Evolutionary conservation across 2,888 invertebrate genomes (phyloP).

Genomic region (Scaptomyza caliginosa): DNA sequence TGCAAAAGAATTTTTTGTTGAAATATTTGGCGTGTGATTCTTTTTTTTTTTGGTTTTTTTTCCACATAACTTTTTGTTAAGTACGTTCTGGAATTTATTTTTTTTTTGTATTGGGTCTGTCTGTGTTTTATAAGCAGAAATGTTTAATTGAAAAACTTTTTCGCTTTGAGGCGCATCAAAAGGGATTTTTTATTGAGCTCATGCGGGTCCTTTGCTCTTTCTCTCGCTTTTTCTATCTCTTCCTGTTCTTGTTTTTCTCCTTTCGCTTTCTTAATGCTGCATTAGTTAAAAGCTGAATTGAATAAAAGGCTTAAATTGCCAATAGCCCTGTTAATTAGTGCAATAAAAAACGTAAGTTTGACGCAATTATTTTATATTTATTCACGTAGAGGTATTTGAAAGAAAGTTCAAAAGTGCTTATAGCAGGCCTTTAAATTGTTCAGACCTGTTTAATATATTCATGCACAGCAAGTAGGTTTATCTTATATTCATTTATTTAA

Average conservation of each 20-base stretch:
- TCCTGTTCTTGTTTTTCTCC: not conserved
- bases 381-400: not conserved
- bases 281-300: slow-evolving; percentile 20
- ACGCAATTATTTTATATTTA: not conserved
- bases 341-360: not conserved
- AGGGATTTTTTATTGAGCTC: slow-evolving; percentile 50
- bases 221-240: slow-evolving; percentile 11
- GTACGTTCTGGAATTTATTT: slow-evolving; percentile 19
- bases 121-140: slow-evolving; percentile 52
- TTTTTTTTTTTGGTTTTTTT: slow-evolving; percentile 25
- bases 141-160: slow-evolving; percentile 75
- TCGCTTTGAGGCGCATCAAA: slow-evolving; percentile 60
- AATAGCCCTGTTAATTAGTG: not conserved
- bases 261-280: slow-evolving; percentile 6
- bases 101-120: no score
- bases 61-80: slow-evolving; percentile 18
- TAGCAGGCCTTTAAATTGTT: not conserved
- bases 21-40: slow-evolving; percentile 38
- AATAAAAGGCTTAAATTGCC: slow-evolving; percentile 24
- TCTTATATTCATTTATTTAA: no score
- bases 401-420: not conserved
- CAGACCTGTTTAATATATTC: not conserved
- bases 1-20: slow-evolving; percentile 54
- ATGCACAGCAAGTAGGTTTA: no score
- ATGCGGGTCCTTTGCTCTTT: slow-evolving; percentile 24